Evolutionary conservation across 2,113 vertebrate genomes (phyloP), one percentile per base, ranked within the genome.

Genomic region (Gallinago paraguaiae): DNA sequence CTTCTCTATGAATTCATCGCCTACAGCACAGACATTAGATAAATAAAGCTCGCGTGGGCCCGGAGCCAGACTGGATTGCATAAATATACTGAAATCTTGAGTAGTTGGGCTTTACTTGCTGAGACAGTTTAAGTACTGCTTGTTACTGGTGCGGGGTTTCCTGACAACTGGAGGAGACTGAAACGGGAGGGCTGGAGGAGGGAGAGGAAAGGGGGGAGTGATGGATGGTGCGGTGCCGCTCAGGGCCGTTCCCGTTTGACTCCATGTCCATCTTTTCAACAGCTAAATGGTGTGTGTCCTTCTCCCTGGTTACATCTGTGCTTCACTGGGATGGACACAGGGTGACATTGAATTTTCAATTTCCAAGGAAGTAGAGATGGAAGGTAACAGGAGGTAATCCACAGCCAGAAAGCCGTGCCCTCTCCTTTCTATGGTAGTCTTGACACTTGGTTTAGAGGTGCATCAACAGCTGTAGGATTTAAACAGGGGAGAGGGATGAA

Each of bases 21-120:
- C 96, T 86, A 53, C 96, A 96, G 95, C 91, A 93, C 95, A 94
- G 96, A 95, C 91, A 86, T 92, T 95, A 90, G 96, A 97, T 96
- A 96, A 97, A 97, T 95, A 96, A 96, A 96, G 96, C 68, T 46
- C 20, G 18, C 1, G 10, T 83, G 94, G 96, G 96, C 95, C 69
- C 81, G 2, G 93, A 84, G 95, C 93, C 96, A 97, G 90, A 2
- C 10, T 5, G 91, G 87, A 86, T 92, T 96, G 93, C 96, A 96
- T 92, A 95, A 96, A 95, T 93, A 86, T 64, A 89, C 95, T 18
- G 53, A 90, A 93, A 90, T 67, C 71, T 86, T 37, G 39, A 96
- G 95, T 65, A 91, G 51, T 50, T 91, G 54, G 92, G 88, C 82
- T 92, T n/a, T 81, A 13, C 93, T 79, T 35, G 94, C 93, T 93